Base-by-base conservation (phyloP, 2,797 vertebrate genomes). In the Eulemur mongoz region DNA sequence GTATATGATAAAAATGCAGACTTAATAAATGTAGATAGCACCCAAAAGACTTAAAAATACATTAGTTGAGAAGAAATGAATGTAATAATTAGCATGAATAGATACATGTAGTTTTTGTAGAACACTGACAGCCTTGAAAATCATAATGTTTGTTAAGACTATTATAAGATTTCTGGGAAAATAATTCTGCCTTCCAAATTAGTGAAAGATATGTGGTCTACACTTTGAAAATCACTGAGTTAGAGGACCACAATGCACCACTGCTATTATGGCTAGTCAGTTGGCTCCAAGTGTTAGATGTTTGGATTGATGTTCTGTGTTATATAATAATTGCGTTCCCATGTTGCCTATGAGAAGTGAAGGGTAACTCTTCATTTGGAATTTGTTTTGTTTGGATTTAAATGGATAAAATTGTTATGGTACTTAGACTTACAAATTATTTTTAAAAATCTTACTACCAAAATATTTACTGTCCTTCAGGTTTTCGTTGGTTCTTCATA, bases 311-410 rank as follows among this genome's bases (percentile, higher is more conserved):
- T 48, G 23, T 67, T 50, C 35, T 79, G 2, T 48, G 48, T 59
- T 73, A 43, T 73, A 73, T 30, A 73, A 7, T 63, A 67, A 69
- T 14, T 25, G 2, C 59, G 11, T 91, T 93, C 30, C 40, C 23
- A 7, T 91, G 67, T 43, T 80, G 27, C 50, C 67, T 81, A 5
- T 92, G 48, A 73, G 80, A 89, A 89, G 30, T 89, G 52, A 83
- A 79, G 59, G 50, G 27, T 79, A 90, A 69, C 5, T 67, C 45
- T 86, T 93, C 54, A 91, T 91, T 82, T 87, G 45, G 59, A 59
- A 75, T 61, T 96, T 69, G 7, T 87, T 91, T 93, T 91, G 76
- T 70, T 87, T 82, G 32, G 22, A 90, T 93, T 89, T 90, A 82
- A 93, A 75, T 81, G 59, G 43, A 43, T 90, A 82, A 93, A 63